A percentile compares a stretch with the other conserved stretches of the same genome.
Conservation (phyloP, 2,113 vertebrate genomes). For the Mandrillus leucophaeus region DNA sequence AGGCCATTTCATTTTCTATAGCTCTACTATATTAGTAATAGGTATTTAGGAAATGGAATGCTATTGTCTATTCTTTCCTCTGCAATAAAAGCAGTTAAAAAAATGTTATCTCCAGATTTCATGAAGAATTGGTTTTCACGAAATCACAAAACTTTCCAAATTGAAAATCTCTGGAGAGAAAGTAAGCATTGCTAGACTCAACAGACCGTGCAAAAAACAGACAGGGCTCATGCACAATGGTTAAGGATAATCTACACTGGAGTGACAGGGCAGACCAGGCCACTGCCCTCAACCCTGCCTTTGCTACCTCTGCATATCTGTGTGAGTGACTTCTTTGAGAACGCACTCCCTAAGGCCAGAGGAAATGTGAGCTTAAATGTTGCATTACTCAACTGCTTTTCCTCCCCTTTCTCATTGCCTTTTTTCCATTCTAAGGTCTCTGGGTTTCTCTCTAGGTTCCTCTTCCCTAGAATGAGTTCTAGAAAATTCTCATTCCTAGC, state of each 20-base stretch:
- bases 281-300: background rate
- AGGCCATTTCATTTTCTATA: background rate
- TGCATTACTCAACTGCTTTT: background rate
- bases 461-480: background rate
- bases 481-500: background rate
- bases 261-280: background rate
- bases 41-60: background rate
- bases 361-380: background rate
- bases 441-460: background rate
- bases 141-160: background rate
- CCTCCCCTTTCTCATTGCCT: background rate
- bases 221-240: background rate
- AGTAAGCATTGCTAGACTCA: background rate
- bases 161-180: background rate
- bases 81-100: background rate
- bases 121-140: slow-evolving; percentile 1
- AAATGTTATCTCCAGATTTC: background rate
- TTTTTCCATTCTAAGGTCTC: background rate
- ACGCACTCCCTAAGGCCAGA: background rate
- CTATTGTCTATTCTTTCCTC: background rate
- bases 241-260: background rate
- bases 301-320: background rate
- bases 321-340: background rate
- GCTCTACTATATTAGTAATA: background rate
- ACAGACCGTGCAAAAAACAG: background rate